phyloP scores from a whole-genome alignment of 2,888 invertebrate genomes.

The Phoronis australis region DNA sequence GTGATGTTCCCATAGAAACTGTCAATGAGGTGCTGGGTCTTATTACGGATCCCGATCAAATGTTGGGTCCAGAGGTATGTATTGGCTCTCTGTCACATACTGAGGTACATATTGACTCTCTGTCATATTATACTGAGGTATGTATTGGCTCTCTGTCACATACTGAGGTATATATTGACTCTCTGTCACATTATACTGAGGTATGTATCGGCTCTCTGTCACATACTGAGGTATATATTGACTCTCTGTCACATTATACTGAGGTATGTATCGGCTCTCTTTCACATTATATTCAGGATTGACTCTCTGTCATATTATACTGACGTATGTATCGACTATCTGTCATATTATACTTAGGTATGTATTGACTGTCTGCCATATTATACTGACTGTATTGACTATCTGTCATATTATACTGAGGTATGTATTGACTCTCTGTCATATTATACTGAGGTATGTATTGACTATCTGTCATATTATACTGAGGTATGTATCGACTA shows the following conservation, averaged over 20 bases:
- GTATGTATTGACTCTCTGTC: too few species aligned
- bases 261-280: not conserved
- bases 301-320: not conserved
- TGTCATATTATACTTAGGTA: too few species aligned
- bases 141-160: not conserved
- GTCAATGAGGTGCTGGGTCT: conserved; percentile 77
- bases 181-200: not conserved
- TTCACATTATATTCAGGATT: not conserved
- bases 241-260: not conserved
- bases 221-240: not conserved
- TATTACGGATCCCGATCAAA: conserved; percentile 76
- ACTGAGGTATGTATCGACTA: too few species aligned
- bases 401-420: too few species aligned
- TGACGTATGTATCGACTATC: too few species aligned
- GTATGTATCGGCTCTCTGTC: not conserved
- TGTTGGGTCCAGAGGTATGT: conserved; percentile 72
- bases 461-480: too few species aligned
- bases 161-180: not conserved
- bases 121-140: too few species aligned
- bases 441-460: too few species aligned
- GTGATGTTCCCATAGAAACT: conserved; percentile 71
- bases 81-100: not conserved
- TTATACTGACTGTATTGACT: too few species aligned
- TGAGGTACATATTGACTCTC: too few species aligned
- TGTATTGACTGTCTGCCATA: too few species aligned